Evolutionary conservation across 2,113 vertebrate species (phyloP).

Genomic region (Engystomops pustulosus): DNA sequence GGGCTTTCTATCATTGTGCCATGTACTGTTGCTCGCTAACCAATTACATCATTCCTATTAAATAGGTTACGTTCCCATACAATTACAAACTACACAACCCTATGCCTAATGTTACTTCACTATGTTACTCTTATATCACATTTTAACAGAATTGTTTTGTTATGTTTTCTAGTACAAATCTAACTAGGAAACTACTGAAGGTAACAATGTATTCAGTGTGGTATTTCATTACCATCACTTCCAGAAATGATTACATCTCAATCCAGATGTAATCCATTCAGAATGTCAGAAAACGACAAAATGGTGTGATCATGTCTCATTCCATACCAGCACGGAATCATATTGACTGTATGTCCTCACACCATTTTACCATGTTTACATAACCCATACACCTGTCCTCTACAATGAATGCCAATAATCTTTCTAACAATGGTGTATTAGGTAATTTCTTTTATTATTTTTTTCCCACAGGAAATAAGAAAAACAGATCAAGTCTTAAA

Average conservation of each 20-base stretch:
- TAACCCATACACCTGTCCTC: conserved; percentile 88
- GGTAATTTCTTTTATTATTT: not conserved
- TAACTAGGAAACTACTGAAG: conserved; percentile 97
- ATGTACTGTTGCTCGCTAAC: too few relatives aligned
- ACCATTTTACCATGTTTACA: conserved; percentile 79
- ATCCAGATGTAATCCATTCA: conserved; percentile 81
- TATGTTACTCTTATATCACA: conserved; percentile 69
- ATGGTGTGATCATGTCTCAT: conserved; percentile 75
- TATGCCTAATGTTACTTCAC: too few relatives aligned
- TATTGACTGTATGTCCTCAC: conserved; percentile 75
- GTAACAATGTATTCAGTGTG: conserved; percentile 84
- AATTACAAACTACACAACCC: too few relatives aligned
- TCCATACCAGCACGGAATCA: conserved; percentile 75
- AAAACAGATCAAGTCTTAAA: conserved; percentile 61
- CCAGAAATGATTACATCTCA: conserved; percentile 82
- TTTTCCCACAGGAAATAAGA: conserved; percentile 63
- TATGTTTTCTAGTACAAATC: conserved; percentile 98
- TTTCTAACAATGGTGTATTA: not conserved
- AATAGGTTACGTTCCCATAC: too few relatives aligned
- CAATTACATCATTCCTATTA: too few relatives aligned
- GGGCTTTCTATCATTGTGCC: too few relatives aligned
- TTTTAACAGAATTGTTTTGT: conserved; percentile 93
- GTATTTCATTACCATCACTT: conserved; percentile 86
- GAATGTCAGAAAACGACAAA: conserved; percentile 69
- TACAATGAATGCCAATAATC: conserved; percentile 8